These are phyloP conservation scores for Heliconius melpomene DNA, from an alignment of 1,140 invertebrate genomes.

Conservation along the genomic window DNA sequence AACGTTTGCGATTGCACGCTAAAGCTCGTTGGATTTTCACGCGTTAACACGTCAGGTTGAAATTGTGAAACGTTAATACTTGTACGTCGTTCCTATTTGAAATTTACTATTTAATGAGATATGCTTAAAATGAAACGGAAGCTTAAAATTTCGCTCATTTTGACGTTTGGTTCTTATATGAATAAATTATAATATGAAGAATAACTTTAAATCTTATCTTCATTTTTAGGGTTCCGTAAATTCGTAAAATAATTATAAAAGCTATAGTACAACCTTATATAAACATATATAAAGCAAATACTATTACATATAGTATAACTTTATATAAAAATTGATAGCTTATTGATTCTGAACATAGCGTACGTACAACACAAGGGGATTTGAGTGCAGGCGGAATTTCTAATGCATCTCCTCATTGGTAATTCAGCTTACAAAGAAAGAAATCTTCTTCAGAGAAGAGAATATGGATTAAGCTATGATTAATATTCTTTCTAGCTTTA, in stretches of 20 bases:
- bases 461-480: neutral
- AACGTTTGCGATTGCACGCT: neutral
- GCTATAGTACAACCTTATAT: neutral
- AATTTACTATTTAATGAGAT: neutral
- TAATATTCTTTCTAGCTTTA: neutral
- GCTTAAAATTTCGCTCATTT: neutral
- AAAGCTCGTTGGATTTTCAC: neutral
- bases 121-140: neutral
- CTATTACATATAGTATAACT: neutral
- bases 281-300: neutral
- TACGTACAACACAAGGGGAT: neutral
- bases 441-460: neutral
- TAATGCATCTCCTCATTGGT: neutral
- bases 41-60: neutral
- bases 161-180: neutral
- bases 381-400: neutral
- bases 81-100: neutral
- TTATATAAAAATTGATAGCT: neutral
- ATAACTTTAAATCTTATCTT: too few relatives aligned
- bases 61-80: neutral
- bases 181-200: too few relatives aligned
- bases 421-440: neutral
- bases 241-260: neutral
- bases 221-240: too few relatives aligned
- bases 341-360: neutral